Evolutionary conservation across 2,113 vertebrate genomes (phyloP).

Genomic region (Xyrauchen texanus): DNA sequence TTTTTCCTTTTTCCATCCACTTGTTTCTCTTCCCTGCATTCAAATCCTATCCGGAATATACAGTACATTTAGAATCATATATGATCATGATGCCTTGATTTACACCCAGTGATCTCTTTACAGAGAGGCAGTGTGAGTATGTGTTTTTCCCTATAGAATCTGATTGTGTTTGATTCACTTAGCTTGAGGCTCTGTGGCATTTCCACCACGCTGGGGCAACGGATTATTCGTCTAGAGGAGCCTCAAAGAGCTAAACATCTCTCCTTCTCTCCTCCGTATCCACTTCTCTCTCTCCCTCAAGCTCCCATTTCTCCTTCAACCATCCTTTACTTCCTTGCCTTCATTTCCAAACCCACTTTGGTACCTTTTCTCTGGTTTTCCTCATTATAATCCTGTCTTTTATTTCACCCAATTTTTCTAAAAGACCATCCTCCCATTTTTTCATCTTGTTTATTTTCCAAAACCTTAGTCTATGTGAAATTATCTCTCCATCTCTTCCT

Average conservation of each 20-base stretch:
- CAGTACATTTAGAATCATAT: neutral
- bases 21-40: neutral
- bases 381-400: neutral
- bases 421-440: no score
- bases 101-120: neutral
- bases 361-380: neutral
- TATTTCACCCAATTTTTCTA: neutral
- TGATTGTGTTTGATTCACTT: neutral
- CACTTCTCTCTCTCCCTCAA: neutral
- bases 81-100: neutral
- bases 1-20: neutral
- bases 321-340: no score
- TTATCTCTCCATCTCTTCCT: no score
- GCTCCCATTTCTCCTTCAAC: no score
- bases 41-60: neutral
- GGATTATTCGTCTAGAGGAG: constrained; percentile 13
- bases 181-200: constrained; percentile 21
- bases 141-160: neutral
- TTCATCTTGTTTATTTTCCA: no score
- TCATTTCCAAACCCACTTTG: no score
- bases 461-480: no score
- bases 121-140: no score
- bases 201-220: constrained; percentile 4
- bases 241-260: constrained; percentile 4
- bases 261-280: neutral